Base-by-base conservation (phyloP, 2,888 invertebrate genomes). In the Stictocephala bisonia region DNA sequence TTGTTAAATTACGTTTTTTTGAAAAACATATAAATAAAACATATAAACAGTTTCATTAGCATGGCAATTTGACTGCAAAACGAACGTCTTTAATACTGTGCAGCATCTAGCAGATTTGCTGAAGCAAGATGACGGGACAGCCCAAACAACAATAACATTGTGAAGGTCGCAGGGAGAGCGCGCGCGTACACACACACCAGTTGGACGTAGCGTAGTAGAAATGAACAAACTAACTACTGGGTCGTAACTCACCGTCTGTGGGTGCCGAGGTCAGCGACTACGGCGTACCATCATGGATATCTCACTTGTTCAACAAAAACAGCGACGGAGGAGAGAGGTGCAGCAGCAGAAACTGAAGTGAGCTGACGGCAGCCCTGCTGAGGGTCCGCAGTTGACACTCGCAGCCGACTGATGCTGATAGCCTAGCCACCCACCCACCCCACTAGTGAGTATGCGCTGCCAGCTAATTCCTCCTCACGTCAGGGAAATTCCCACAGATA, bases 401-500 rank as follows among this genome's bases (percentile, higher is more conserved):
- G 44, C 44, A 44, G 44, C 44, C 44, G 7, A 44, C 44, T 44
- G 44, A 44, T 13, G 13, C 9, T 44, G 44, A 44, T 9, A n/a
- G n/a, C n/a, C 44, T n/a, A 15, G 9, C 15, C 44, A 6, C 44
- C 44, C 44, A n/a, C 44, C 44, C 44, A 7, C 15, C 15, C 4
- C 44, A 11, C 44, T 15, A 11, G 6, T 6, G 35, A 6, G 35
- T 11, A 9, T 6, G 7, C 35, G 35, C 35, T 6, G 35, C n/a
- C n/a, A n/a, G n/a, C n/a, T n/a, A n/a, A n/a, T 31, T 9, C 35
- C 11, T 44, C 15, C 15, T n/a, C 44, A 26, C 64, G 44, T 27
- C 26, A n/a, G 26, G 64, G 24, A 22, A 44, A 24, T 41, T 64
- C 64, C 64, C 64, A 44, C 64, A 26, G 44, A 64, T 64, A 64